Evolutionary conservation across 2,797 vertebrate genomes (phyloP), one percentile per base, ranked within the genome.

Genomic region (Sebastes goodei): DNA sequence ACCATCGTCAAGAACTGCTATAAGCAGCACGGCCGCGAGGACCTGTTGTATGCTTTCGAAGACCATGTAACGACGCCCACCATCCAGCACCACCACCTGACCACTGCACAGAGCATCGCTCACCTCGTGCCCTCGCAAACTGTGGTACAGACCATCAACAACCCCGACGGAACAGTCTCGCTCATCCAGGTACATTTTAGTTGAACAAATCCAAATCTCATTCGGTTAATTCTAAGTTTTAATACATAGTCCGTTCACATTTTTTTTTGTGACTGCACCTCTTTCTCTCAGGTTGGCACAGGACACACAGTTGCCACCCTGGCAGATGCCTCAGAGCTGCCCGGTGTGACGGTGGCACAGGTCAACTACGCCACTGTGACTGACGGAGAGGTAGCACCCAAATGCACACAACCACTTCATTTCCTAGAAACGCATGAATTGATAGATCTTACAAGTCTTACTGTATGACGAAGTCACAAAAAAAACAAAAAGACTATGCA

Each of bases 1-100:
- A 99, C 98, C 38, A 99, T 99, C 1, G 99, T 99, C 60, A 99
- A 99, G 92, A 99, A 99, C 94, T 99, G 99, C 95, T 99, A 99
- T 84, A 99, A 98, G 87, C 98, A 99, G 91, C 98, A 99, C 3
- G 98, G 98, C 23, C 96, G 98, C 0, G 99, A 99, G 78, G 98
- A 99, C 84, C 94, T 99, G 71, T 92, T 99, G 6, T 99, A 99
- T 9, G 98, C 99, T 3, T 99, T 99, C 14, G 98, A 99, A 92
- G 99, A 99, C 81, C 97, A 98, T 81, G 88, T 97, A 3, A 96
- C 96, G 29, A 76, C 89, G 1, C 2, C 66, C 9, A 33, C 83
- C 17, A 94, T 96, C 29, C 97, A 98, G 74, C 94, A 96, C 65
- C 90, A 96, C 67, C 90, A 96, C 80, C 82, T 96, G 81, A 94